Percentiles rank a stretch among this genome's conserved stretches.
Conservation (phyloP, 2,113 vertebrate species). For the Chloroceryle aenea region DNA sequence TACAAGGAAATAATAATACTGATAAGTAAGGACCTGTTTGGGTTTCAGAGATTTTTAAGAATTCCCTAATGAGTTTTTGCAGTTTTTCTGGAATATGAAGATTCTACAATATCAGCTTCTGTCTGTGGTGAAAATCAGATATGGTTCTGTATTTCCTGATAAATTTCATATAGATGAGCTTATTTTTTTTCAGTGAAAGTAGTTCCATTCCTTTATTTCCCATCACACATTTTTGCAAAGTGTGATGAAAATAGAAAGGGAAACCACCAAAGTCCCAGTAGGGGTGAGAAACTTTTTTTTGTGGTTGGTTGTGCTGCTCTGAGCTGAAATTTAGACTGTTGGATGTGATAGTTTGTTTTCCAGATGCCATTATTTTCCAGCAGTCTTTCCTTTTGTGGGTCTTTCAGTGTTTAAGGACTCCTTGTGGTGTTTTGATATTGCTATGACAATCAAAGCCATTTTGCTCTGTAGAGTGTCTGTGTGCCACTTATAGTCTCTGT, state of each 20-base stretch:
- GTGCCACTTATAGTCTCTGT: neutral
- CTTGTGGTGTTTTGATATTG: neutral
- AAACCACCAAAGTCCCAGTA: neutral
- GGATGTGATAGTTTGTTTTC: neutral
- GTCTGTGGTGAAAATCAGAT: neutral
- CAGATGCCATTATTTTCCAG: neutral
- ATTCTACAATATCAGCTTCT: neutral
- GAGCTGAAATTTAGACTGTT: neutral
- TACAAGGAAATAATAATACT: neutral
- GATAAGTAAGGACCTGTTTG: neutral
- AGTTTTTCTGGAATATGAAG: neutral
- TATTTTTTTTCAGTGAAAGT: neutral
- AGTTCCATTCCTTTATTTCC: neutral
- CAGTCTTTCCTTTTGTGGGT: neutral
- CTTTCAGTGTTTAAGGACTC: neutral
- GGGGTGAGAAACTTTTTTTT: neutral
- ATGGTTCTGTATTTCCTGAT: neutral
- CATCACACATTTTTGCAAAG: neutral
- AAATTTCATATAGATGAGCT: neutral
- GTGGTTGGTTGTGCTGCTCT: neutral
- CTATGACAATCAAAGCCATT: neutral
- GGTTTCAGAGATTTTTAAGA: neutral
- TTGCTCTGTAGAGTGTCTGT: neutral
- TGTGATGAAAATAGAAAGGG: neutral
- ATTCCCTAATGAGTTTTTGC: neutral